Conservation (phyloP, 2,113 vertebrate species). For the Ivindomyrus marchei region DNA sequence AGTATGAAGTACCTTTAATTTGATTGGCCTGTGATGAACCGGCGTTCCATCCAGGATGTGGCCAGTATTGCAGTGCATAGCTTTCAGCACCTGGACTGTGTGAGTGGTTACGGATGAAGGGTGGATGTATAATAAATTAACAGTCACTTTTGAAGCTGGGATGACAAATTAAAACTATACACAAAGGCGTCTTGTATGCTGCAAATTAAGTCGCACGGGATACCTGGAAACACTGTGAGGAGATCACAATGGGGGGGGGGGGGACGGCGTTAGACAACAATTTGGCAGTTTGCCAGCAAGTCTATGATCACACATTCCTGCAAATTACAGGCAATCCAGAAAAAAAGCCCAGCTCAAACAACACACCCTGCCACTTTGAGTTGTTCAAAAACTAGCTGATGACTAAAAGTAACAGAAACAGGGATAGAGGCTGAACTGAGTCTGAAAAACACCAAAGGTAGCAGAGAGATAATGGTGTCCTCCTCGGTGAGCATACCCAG, state of each 20-base stretch:
- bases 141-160: not conserved
- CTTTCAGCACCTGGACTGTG: not conserved
- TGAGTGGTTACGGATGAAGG: not conserved
- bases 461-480: not conserved
- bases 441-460: not conserved
- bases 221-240: not conserved
- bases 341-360: not conserved
- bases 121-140: not conserved
- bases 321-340: not conserved
- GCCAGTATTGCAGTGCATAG: not conserved
- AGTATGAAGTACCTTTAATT: not conserved
- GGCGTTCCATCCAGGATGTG: no score
- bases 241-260: not conserved
- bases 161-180: not conserved
- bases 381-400: not conserved
- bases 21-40: not conserved
- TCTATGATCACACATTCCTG: not conserved
- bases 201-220: no score
- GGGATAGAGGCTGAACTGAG: not conserved
- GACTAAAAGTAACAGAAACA: not conserved
- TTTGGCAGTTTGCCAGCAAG: not conserved
- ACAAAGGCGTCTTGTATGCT: not conserved
- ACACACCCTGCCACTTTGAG: not conserved
- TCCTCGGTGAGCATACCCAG: not conserved
- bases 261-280: not conserved